Base-by-base conservation (phyloP, 1,140 invertebrate genomes). In the Ceratitis capitata region DNA sequence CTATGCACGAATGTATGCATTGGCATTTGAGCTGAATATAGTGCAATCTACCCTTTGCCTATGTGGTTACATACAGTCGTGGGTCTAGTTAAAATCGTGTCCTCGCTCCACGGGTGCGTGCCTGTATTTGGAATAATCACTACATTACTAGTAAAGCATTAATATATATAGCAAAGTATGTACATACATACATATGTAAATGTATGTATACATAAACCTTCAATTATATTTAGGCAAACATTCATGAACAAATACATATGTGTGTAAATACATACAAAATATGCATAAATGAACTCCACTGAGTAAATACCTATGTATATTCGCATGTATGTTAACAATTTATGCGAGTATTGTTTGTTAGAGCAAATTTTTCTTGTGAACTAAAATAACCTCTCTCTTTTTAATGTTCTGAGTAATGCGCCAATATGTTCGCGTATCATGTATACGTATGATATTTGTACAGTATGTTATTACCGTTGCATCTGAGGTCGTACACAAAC, bases 11-110 rank as follows among this genome's bases (percentile, higher is more conserved):
- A 61, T 10, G 23, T 69, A 69, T 10, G 35, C 61, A 39, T 69
- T 10, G 7, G 74, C 19, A 42, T 86, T 84, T 89, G 89, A 87
- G 87, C 89, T 90, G 89, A 90, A 90, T 90, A 89, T 88, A 89
- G 89, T 91, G 89, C 89, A 89, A 89, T 91, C 89, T 89, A 89
- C 89, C 91, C 47, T 53, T 32, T 51, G 29, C 1, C 19, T 2
- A 26, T 9, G 10, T 10, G 26, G 61, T 84, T 53, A 16, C 47
- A 49, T 49, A 49, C 51, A 53, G 16, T 19, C 51, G 51, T 19
- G n/a, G 51, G 14, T 53, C n/a, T 53, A 53, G 51, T 53, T 16
- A 12, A 53, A 53, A 19, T 53, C 51, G 51, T n/a, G n/a, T n/a
- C n/a, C n/a, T n/a, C n/a, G n/a, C n/a, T n/a, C n/a, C n/a, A n/a